phyloP scores from a whole-genome alignment of 2,888 invertebrate species.

The Mimas tiliae region DNA sequence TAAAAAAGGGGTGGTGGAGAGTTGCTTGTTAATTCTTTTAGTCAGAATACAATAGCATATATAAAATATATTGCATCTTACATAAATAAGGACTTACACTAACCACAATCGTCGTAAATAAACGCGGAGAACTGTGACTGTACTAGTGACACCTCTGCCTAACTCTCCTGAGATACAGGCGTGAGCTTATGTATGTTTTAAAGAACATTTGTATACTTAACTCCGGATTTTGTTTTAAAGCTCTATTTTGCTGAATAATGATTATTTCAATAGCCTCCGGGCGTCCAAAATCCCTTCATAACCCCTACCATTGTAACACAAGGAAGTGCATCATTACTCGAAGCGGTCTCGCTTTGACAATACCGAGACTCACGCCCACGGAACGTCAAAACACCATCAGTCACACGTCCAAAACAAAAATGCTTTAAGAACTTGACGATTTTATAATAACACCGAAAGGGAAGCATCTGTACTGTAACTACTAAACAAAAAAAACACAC shows the following conservation, averaged over 20 bases:
- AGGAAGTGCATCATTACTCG: slow-evolving; percentile 18
- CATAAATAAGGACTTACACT: no score
- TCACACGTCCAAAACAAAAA: slow-evolving; percentile 69
- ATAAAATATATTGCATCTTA: no score
- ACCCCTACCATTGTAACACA: background rate
- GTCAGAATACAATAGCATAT: no score
- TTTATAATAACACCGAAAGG: slow-evolving; percentile 80
- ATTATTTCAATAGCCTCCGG: background rate
- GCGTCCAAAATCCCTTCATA: background rate
- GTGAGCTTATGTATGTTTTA: no score
- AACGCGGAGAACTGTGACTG: no score
- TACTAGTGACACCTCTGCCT: no score
- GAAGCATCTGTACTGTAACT: slow-evolving; percentile 54
- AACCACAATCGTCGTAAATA: no score
- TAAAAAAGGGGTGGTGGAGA: no score
- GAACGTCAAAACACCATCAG: slow-evolving; percentile 71
- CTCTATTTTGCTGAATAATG: background rate
- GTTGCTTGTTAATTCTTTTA: no score
- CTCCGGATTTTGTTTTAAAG: background rate
- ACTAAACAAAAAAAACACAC: slow-evolving; percentile 59
- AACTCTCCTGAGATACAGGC: no score
- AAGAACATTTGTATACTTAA: no score
- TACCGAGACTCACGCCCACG: slow-evolving; percentile 40
- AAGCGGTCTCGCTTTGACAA: slow-evolving; percentile 15
- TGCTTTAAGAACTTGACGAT: slow-evolving; percentile 72